phyloP scores from a whole-genome alignment of 2,797 vertebrate species.

The Scarus forsteni region DNA sequence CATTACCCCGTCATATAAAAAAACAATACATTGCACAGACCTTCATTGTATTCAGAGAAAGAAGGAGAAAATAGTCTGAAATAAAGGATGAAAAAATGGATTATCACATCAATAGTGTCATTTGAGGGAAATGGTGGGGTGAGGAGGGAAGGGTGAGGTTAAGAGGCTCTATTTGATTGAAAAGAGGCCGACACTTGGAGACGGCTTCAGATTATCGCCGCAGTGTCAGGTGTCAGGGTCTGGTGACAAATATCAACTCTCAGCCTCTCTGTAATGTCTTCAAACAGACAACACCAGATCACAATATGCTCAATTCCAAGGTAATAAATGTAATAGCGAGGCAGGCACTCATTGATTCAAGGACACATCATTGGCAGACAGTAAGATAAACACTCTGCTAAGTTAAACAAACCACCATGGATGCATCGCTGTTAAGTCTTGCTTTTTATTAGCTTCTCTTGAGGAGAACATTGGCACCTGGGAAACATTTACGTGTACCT shows the following conservation, averaged over 20 bases:
- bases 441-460: conserved; percentile 32
- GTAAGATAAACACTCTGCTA: conserved; percentile 28
- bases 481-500: conserved; percentile 20
- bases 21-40: too few species aligned
- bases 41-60: conserved; percentile 4
- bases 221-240: conserved; percentile 15
- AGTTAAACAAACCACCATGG: conserved; percentile 43
- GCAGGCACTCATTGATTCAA: conserved; percentile 26
- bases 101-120: background rate
- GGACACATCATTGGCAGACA: conserved; percentile 31
- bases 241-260: conserved; percentile 36
- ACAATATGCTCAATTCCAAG: conserved; percentile 2
- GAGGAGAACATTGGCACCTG: conserved; percentile 16
- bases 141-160: conserved; percentile 21
- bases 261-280: conserved; percentile 12
- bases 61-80: background rate
- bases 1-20: too few species aligned
- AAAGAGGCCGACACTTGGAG: background rate
- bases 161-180: conserved; percentile 30
- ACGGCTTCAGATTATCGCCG: conserved; percentile 41
- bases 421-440: conserved; percentile 31
- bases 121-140: conserved; percentile 4
- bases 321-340: conserved; percentile 2
- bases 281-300: conserved; percentile 2
- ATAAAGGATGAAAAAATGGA: conserved; percentile 6